phyloP scores from a whole-genome alignment of 1,140 invertebrate species.

The Ptiloglossa arizonensis region DNA sequence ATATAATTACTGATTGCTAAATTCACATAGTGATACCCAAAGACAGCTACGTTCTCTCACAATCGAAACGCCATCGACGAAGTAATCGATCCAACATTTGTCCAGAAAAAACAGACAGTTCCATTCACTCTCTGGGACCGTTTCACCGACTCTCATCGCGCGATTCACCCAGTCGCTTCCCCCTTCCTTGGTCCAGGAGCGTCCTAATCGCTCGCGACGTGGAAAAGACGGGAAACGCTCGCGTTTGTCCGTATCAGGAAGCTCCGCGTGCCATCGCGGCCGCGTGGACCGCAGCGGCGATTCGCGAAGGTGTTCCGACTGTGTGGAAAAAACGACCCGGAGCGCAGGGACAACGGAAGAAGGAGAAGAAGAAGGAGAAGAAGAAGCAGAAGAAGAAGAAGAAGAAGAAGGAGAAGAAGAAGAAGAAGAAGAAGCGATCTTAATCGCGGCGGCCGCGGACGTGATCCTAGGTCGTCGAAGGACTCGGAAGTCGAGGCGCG shows the following conservation, averaged over 20 bases:
- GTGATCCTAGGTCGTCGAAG: slow-evolving; percentile 63
- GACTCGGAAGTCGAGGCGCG: slow-evolving; percentile 54
- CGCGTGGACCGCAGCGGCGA: not conserved
- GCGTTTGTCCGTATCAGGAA: not conserved
- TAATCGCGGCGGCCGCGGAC: slow-evolving; percentile 51
- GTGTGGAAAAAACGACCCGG: not conserved
- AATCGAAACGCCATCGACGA: too few relatives aligned
- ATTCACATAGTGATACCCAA: too few relatives aligned
- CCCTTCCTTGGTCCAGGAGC: not conserved
- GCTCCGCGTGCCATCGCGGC: not conserved
- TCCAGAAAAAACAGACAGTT: too few relatives aligned
- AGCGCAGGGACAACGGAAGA: not conserved
- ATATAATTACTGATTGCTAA: too few relatives aligned
- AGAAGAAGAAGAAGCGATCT: slow-evolving; percentile 47
- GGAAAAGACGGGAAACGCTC: not conserved
- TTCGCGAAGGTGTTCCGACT: slow-evolving; percentile 8
- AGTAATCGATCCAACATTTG: too few relatives aligned
- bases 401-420: not conserved
- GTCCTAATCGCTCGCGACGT: not conserved
- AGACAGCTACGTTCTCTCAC: too few relatives aligned
- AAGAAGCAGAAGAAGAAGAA: not conserved
- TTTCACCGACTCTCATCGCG: not conserved
- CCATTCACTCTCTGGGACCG: too few relatives aligned
- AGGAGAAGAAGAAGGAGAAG: not conserved
- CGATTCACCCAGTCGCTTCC: not conserved